phyloP scores from a whole-genome alignment of 1,140 invertebrate species.

The Leptestheria dahalacensis region DNA sequence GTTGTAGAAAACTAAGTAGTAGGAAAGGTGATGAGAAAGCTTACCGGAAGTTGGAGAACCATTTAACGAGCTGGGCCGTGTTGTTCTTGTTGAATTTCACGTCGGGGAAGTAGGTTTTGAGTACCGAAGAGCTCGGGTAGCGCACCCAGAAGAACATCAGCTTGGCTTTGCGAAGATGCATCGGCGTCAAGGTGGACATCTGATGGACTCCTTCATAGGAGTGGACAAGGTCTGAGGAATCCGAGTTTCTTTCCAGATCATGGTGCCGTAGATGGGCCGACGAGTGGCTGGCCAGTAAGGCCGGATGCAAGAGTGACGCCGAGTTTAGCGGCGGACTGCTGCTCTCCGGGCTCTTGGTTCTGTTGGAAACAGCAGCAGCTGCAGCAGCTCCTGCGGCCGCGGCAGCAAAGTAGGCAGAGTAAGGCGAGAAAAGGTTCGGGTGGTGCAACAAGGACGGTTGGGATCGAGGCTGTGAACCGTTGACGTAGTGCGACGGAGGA shows the following conservation, averaged over 20 bases:
- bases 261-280: constrained; percentile 24
- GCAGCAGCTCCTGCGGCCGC: constrained; percentile 2
- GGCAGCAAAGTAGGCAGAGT: constrained; percentile 11
- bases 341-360: constrained; percentile 66
- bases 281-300: constrained; percentile 30
- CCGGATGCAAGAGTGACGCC: constrained; percentile 33
- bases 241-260: constrained; percentile 21
- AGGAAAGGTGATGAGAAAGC: constrained; percentile 27
- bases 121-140: constrained; percentile 92
- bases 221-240: constrained; percentile 11
- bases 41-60: constrained; percentile 99
- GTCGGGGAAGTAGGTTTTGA: constrained; percentile 99
- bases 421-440: constrained; percentile 4
- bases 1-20: constrained; percentile 6
- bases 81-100: constrained; percentile 99
- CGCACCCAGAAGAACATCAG: constrained; percentile 99
- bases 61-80: constrained; percentile 99
- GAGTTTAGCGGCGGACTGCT: constrained; percentile 23
- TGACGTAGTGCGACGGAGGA: constrained; percentile 28
- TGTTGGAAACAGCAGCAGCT: constrained; percentile 54
- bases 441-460: constrained; percentile 2
- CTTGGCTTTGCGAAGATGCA: constrained; percentile 99
- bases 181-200: constrained; percentile 92
- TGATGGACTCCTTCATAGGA: constrained; percentile 32
- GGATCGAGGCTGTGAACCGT: neutral